Conservation (phyloP, 2,888 invertebrate species). For the Papilio demoleus region DNA sequence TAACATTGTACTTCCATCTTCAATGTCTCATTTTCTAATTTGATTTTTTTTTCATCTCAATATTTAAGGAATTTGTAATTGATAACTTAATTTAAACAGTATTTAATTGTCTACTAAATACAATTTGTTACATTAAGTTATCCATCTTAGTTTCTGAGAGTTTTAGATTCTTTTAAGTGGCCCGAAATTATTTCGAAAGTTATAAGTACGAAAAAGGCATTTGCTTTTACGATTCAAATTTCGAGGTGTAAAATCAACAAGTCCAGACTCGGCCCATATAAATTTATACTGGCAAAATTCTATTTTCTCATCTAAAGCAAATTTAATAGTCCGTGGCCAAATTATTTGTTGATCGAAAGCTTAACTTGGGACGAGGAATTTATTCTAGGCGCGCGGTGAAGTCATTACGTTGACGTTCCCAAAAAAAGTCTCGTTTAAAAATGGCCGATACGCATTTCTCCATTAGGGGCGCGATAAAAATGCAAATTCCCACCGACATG, state of each 20-base stretch:
- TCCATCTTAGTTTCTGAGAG: too few relatives aligned
- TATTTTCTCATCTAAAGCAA: slow-evolving; percentile 12
- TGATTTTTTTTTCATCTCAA: too few relatives aligned
- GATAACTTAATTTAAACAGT: too few relatives aligned
- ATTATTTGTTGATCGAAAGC: slow-evolving; percentile 31
- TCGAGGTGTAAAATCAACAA: background rate
- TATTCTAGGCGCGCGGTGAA: slow-evolving; percentile 38
- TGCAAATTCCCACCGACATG: slow-evolving; percentile 51
- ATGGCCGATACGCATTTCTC: slow-evolving; percentile 52
- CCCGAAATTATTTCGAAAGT: too few relatives aligned
- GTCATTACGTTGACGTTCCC: slow-evolving; percentile 38
- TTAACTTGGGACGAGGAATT: slow-evolving; percentile 32
- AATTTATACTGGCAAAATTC: background rate
- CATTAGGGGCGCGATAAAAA: slow-evolving; percentile 52
- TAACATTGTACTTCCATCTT: too few relatives aligned
- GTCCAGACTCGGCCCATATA: slow-evolving; percentile 2
- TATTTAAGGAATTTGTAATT: too few relatives aligned
- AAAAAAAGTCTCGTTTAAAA: slow-evolving; percentile 39
- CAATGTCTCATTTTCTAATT: too few relatives aligned
- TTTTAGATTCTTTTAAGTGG: too few relatives aligned
- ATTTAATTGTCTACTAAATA: too few relatives aligned
- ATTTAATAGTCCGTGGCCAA: slow-evolving; percentile 19
- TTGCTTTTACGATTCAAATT: background rate
- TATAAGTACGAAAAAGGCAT: too few relatives aligned
- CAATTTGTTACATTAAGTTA: too few relatives aligned